A percentile compares a stretch with the other conserved stretches of the same genome.
These are phyloP conservation scores for Heliconius ethilla DNA, from an alignment of 2,888 invertebrate species.

Conservation along the genomic window DNA sequence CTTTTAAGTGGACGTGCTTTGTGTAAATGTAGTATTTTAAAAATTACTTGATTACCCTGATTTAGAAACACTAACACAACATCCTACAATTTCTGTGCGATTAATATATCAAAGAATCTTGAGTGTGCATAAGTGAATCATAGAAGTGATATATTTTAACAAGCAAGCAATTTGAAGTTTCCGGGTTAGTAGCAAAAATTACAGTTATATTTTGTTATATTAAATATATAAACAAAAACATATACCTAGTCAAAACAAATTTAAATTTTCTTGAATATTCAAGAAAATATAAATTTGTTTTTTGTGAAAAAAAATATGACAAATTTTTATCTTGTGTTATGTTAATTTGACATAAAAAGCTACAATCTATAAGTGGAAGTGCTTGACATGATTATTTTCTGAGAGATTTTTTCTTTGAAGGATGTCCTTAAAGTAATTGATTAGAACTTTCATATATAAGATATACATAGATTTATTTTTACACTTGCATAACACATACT, in stretches of 20 bases:
- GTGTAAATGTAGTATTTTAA: background rate
- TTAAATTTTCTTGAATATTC: too few relatives aligned
- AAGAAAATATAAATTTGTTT: too few relatives aligned
- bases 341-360: background rate
- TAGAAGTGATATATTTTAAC: conserved; percentile 35
- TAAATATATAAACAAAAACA: background rate
- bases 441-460: background rate
- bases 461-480: background rate
- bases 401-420: background rate
- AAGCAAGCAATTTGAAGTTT: conserved; percentile 37
- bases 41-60: background rate
- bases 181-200: conserved; percentile 40
- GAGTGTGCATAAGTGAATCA: conserved; percentile 43
- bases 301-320: too few relatives aligned
- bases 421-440: background rate
- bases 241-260: background rate
- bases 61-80: conserved; percentile 2
- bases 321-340: background rate
- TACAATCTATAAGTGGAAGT: conserved; percentile 2
- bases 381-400: background rate
- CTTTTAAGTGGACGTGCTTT: conserved; percentile 4
- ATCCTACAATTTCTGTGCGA: conserved; percentile 15
- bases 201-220: conserved; percentile 6
- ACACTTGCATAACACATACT: background rate
- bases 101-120: conserved; percentile 19